Base-by-base conservation (phyloP, 2,113 vertebrate species). In the Potamarius usumacintae region DNA sequence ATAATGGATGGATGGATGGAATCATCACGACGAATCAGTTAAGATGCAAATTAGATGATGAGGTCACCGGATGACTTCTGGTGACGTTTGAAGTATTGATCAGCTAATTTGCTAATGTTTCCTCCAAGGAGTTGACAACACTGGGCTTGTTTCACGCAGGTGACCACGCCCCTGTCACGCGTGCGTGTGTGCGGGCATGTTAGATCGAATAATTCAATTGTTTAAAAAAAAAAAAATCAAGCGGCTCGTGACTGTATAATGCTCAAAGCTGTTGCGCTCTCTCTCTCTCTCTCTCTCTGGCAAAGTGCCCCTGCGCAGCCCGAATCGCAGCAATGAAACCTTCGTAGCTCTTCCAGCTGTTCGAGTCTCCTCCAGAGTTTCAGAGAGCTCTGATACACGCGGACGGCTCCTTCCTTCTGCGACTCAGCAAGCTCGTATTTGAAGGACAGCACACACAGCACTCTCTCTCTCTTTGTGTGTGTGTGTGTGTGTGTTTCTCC, bases 331-430 rank as follows among this genome's bases (percentile, higher is more conserved):
- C 76, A 85, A 63, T 85, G 82, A 82, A 82, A 58, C 48, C 84
- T 79, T 17, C 77, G 25, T 63, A 72, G 60, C 62, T 65, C 82
- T 65, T 65, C 65, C 88, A 89, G 88, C 82, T 89, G 88, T 87
- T 87, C 82, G 79, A 4, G 62, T 84, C 74, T 85, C 88, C 80
- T 84, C 74, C 78, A 57, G 76, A 87, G 52, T 87, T 82, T 80
- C 18, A 20, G 6, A 34, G 85, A 71, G 50, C 76, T 80, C 81
- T 84, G 88, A 58, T 76, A 84, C 78, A 57, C 57, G 67, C 58
- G 88, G 80, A 74, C 85, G 42, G 74, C 69, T 63, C 60, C 67
- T 60, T 63, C 60, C 67, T 60, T 22, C 71, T 83, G 78, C 5
- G 53, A 63, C 53, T 63, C 18, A 25, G 42, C 34, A n/a, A 63